phyloP scores from a whole-genome alignment of 2,888 invertebrate genomes.

The Atrina japonica region DNA sequence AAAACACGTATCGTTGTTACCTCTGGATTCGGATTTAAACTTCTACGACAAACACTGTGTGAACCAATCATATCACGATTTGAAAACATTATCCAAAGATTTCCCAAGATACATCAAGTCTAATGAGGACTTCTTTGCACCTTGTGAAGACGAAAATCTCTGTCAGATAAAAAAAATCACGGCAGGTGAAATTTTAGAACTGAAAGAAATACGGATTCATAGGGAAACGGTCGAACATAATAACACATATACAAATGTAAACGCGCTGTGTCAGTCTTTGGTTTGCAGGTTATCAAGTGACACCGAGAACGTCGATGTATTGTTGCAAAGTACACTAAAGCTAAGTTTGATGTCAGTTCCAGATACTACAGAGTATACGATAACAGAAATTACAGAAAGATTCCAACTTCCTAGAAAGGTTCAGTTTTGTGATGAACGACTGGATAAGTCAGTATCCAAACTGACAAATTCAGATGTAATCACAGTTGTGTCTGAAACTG shows the following conservation, averaged over 20 bases:
- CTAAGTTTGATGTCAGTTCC: not conserved
- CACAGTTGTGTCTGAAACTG: too few relatives aligned
- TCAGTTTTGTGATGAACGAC: conserved; percentile 3
- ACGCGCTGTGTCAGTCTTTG: not conserved
- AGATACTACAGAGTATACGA: conserved; percentile 8
- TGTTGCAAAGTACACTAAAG: conserved; percentile 1
- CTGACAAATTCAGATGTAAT: too few relatives aligned
- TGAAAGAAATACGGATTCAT: conserved; percentile 17
- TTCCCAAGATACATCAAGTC: conserved; percentile 6
- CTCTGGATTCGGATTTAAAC: not conserved
- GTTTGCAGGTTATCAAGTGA: conserved; percentile 3
- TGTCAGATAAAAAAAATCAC: conserved; percentile 6
- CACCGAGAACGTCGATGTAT: not conserved
- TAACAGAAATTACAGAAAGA: conserved; percentile 4
- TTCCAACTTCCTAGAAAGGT: conserved; percentile 11
- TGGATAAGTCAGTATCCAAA: too few relatives aligned
- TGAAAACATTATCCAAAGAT: not conserved
- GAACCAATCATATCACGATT: not conserved
- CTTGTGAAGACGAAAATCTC: not conserved
- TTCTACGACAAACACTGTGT: conserved; percentile 17
- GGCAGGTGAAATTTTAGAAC: conserved; percentile 2
- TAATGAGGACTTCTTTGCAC: conserved; percentile 2
- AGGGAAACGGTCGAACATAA: not conserved
- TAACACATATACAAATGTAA: not conserved
- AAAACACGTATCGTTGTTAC: not conserved